Base-by-base conservation (phyloP, 2,888 invertebrate genomes). In the Euplagia quadripunctaria region DNA sequence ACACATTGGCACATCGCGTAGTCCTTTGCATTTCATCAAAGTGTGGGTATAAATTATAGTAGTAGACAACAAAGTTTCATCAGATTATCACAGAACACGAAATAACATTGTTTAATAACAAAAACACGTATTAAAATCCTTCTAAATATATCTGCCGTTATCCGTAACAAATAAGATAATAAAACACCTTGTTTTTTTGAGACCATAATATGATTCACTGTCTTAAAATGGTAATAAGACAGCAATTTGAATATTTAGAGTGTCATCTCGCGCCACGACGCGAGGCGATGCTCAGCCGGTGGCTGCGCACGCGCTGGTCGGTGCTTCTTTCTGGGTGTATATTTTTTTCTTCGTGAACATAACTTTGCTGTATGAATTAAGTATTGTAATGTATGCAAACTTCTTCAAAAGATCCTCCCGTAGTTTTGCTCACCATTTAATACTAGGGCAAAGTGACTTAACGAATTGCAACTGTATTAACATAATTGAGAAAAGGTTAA, bases 331-430 rank as follows among this genome's bases (percentile, higher is more conserved):
- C 90, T 91, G 90, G 89, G 87, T 90, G 55, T 74, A 71, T 73
- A 78, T 86, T 87, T 87, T 88, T 89, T 86, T 86, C 68, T 72
- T 55, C 20, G 74, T 85, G 85, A 85, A 82, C 85, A 79, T 81
- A 83, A 85, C 82, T 83, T 85, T 79, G 77, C 80, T 77, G 85
- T 84, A 85, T 82, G 87, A 90, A 91, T 92, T 92, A 92, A 79
- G 88, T 93, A 94, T 92, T 92, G 90, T 92, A 93, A 94, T 93
- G 84, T 92, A 94, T 94, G 93, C 88, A 91, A 93, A 94, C 93
- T 84, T 86, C 89, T 90, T 91, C 88, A 90, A 91, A 92, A 92
- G 91, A 92, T 92, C 89, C 83, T 87, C 82, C 84, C 86, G 87
- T 85, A 86, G 89, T 91, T 92, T 92, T 90, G 90, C 90, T 90